Conservation (phyloP, 2,888 invertebrate genomes). For the Hololepta plana region DNA sequence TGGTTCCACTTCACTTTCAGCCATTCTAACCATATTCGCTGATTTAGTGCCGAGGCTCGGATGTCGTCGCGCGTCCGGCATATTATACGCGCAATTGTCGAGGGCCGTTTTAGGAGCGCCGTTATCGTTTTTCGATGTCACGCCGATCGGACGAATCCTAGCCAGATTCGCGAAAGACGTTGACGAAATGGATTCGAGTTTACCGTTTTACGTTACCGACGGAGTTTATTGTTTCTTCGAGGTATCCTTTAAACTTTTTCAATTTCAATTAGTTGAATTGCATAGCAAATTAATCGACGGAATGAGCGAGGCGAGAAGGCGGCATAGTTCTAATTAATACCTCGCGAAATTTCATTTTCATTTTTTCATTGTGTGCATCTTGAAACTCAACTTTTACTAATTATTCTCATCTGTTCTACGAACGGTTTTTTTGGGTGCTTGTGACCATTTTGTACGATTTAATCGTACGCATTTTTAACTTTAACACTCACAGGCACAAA, state of each 20-base stretch:
- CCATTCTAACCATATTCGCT: conserved; percentile 2
- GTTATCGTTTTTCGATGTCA: conserved; percentile 59
- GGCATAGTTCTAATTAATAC: no score
- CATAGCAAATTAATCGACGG: no score
- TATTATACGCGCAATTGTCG: conserved; percentile 37
- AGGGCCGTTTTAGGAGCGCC: conserved; percentile 42
- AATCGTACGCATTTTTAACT: no score
- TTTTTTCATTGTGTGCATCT: no score
- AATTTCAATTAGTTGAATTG: no score
- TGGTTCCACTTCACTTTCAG: conserved; percentile 2
- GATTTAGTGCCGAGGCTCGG: conserved; percentile 12
- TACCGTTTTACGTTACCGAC: conserved; percentile 47
- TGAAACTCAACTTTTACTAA: no score
- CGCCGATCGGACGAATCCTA: conserved; percentile 57
- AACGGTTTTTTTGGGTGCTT: no score
- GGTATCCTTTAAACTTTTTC: conserved; percentile 28
- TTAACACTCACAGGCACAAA: no score
- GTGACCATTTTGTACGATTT: no score
- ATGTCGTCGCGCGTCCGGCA: conserved; percentile 36
- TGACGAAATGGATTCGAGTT: conserved; percentile 49
- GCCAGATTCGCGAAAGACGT: conserved; percentile 60
- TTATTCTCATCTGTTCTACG: no score
- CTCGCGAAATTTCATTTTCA: no score
- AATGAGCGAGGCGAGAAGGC: no score
- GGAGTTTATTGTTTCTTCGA: conserved; percentile 52